Conservation (phyloP, 2,888 invertebrate species). For the Drosophila affinis region DNA sequence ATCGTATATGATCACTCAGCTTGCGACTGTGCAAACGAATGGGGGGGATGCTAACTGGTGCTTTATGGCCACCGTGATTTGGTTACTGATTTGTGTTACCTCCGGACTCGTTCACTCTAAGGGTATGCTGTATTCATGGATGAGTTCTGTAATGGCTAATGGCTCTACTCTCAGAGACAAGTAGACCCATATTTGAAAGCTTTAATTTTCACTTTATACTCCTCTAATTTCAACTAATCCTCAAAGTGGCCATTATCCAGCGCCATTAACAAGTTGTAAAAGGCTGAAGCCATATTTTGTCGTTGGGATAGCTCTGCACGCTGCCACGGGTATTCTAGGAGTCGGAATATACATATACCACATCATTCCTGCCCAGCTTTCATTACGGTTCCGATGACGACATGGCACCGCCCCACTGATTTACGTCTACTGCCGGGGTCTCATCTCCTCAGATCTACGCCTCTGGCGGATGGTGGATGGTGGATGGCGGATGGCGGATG, state of each 20-base stretch:
- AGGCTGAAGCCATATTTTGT: background rate
- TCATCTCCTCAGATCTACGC: background rate
- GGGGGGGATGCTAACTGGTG: slow-evolving; percentile 1
- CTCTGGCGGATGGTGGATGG: background rate
- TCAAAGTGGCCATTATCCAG: background rate
- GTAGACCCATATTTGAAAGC: background rate
- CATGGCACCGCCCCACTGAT: slow-evolving; percentile 16
- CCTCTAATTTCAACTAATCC: background rate
- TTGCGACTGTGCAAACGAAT: slow-evolving; percentile 45
- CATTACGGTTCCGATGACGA: slow-evolving; percentile 38
- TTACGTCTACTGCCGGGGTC: slow-evolving; percentile 11
- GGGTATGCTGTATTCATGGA: slow-evolving; percentile 14
- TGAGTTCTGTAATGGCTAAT: background rate
- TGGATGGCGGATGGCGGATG: background rate
- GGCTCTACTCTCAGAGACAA: too few species aligned
- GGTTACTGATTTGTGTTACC: slow-evolving; percentile 17
- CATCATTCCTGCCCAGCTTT: slow-evolving; percentile 12
- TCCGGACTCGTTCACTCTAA: background rate
- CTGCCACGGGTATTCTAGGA: slow-evolving; percentile 15
- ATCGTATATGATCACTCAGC: slow-evolving; percentile 39
- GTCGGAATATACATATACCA: slow-evolving; percentile 5
- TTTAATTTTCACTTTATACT: background rate
- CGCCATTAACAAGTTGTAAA: background rate
- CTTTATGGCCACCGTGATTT: slow-evolving; percentile 38
- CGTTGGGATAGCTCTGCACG: background rate